phyloP scores from a whole-genome alignment of 1,140 invertebrate genomes.

The Drosophila parvula region DNA sequence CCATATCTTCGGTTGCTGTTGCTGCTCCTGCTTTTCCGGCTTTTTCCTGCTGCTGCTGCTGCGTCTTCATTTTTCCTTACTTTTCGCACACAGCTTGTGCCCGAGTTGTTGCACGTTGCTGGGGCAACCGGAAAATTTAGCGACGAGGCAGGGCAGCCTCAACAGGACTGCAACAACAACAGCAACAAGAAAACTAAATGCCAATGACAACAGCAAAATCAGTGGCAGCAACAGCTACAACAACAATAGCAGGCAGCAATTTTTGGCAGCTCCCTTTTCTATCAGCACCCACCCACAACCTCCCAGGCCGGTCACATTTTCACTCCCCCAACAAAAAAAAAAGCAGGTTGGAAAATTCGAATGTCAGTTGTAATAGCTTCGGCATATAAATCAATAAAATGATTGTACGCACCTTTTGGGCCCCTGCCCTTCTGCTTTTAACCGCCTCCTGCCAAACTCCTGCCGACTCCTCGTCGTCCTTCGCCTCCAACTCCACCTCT shows the following conservation, averaged over 20 bases:
- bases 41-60: constrained; percentile 42
- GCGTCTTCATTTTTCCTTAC: constrained; percentile 52
- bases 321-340: background rate
- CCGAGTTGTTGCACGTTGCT: constrained; percentile 57
- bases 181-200: constrained; percentile 21
- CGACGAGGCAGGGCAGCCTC: constrained; percentile 36
- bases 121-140: constrained; percentile 54
- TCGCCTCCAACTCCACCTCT: constrained; percentile 21
- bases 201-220: constrained; percentile 43
- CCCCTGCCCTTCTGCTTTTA: constrained; percentile 9
- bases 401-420: constrained; percentile 82
- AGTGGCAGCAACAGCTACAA: constrained; percentile 17
- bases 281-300: background rate
- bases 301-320: constrained; percentile 14
- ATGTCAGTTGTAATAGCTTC: constrained; percentile 83
- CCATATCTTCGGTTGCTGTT: constrained; percentile 27
- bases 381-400: constrained; percentile 84
- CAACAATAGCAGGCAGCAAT: constrained; percentile 48
- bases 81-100: background rate
- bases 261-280: constrained; percentile 28
- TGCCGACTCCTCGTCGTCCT: constrained; percentile 22
- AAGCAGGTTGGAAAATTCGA: constrained; percentile 74
- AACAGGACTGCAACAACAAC: constrained; percentile 38
- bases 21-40: constrained; percentile 29
- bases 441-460: constrained; percentile 14